Evolutionary conservation across 1,140 invertebrate genomes (phyloP).

Genomic region (Euschistus heros): DNA sequence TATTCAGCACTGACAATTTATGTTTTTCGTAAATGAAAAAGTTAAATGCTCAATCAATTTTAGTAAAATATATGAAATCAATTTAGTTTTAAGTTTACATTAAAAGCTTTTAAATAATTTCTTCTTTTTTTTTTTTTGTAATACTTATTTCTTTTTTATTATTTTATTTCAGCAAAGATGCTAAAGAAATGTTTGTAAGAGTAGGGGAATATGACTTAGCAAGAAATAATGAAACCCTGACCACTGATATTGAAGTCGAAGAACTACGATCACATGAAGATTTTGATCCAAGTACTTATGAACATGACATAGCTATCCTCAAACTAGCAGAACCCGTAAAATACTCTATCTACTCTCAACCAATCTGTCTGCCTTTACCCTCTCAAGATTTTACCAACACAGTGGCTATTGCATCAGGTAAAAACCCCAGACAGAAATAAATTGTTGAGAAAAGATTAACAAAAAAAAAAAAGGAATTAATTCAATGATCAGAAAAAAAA

Average conservation of each 20-base stretch:
- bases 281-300: conserved; percentile 55
- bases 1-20: too few relatives aligned
- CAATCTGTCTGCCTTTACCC: conserved; percentile 57
- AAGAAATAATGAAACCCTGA: conserved; percentile 25
- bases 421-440: too few relatives aligned
- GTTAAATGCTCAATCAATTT: too few relatives aligned
- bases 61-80: too few relatives aligned
- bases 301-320: conserved; percentile 64
- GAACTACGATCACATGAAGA: conserved; percentile 46
- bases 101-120: too few relatives aligned
- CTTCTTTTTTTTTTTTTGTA: too few relatives aligned
- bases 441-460: too few relatives aligned
- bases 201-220: conserved; percentile 32
- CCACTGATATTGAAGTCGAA: conserved; percentile 27
- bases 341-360: conserved; percentile 45
- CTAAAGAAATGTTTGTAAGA: conserved; percentile 25
- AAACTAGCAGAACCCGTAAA: conserved; percentile 52
- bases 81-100: too few relatives aligned
- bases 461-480: too few relatives aligned
- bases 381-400: conserved; percentile 30
- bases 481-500: neutral
- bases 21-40: too few relatives aligned
- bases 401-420: conserved; percentile 30
- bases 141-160: too few relatives aligned
- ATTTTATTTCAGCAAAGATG: conserved; percentile 9